These are phyloP conservation scores for Teleogryllus oceanicus DNA, from an alignment of 2,888 invertebrate species.

Conservation along the genomic window DNA sequence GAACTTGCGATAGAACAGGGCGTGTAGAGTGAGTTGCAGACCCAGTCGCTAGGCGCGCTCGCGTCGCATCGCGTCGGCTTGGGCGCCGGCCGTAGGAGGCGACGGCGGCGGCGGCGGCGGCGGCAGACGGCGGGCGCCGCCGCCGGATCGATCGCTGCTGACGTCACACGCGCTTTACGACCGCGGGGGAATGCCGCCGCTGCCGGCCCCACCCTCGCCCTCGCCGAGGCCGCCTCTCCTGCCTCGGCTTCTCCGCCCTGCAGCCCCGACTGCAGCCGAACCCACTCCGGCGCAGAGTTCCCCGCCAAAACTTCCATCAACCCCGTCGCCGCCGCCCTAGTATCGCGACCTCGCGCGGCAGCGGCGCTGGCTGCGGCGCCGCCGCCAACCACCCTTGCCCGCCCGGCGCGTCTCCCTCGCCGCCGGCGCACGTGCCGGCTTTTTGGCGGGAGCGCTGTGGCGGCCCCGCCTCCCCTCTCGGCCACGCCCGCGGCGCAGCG, in stretches of 20 bases:
- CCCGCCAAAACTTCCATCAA: no score
- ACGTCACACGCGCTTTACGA: conserved; percentile 5
- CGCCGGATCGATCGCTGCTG: not conserved
- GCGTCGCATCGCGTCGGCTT: no score
- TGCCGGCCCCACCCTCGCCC: not conserved
- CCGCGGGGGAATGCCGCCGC: not conserved
- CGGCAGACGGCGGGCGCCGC: not conserved
- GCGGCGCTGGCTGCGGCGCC: no score
- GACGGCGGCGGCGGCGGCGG: not conserved
- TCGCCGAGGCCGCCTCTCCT: not conserved
- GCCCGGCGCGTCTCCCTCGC: not conserved
- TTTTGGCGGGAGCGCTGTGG: not conserved
- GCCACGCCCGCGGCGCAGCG: not conserved
- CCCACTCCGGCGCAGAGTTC: no score
- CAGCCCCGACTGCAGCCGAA: no score
- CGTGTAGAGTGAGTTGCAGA: no score
- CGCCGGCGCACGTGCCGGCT: not conserved
- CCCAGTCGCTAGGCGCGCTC: no score
- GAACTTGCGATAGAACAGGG: no score
- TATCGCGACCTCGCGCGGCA: no score
- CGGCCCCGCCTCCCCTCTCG: not conserved
- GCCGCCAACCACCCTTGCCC: not conserved
- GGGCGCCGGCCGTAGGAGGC: no score
- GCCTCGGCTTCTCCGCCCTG: not conserved
- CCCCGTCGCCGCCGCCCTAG: no score